Percentiles rank a stretch among this genome's conserved stretches.
Conservation (phyloP, 2,797 vertebrate genomes). For the Peromyscus melanophrys region DNA sequence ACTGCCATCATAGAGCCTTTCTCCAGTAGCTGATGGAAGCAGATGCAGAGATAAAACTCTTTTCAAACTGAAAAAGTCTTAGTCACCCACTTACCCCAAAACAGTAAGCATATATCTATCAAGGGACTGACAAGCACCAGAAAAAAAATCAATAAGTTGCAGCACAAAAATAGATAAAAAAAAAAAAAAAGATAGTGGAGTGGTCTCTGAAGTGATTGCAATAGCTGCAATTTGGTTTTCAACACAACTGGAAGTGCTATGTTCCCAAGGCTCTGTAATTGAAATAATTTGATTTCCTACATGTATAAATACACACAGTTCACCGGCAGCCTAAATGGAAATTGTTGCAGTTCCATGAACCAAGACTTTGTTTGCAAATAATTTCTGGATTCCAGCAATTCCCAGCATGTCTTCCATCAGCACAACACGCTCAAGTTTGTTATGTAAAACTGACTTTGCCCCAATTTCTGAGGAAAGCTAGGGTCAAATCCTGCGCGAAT, state of each 20-base stretch:
- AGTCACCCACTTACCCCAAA: not conserved
- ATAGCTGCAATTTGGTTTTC: slow-evolving; percentile 35
- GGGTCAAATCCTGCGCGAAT: not conserved
- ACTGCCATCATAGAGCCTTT: no score
- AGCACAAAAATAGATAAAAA: not conserved
- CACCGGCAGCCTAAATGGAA: slow-evolving; percentile 68
- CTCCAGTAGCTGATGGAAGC: no score
- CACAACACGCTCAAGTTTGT: slow-evolving; percentile 61
- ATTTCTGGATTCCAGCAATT: slow-evolving; percentile 67
- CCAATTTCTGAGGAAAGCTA: not conserved
- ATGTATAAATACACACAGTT: slow-evolving; percentile 70
- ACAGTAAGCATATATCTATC: not conserved
- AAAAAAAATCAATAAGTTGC: not conserved
- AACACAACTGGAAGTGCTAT: slow-evolving; percentile 28
- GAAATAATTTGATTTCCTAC: slow-evolving; percentile 76
- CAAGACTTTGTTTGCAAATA: slow-evolving; percentile 75
- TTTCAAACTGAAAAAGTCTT: slow-evolving; percentile 46
- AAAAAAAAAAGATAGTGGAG: not conserved
- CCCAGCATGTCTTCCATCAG: slow-evolving; percentile 66
- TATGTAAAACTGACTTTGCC: slow-evolving; percentile 38
- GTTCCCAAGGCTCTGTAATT: slow-evolving; percentile 38
- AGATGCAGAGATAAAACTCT: not conserved
- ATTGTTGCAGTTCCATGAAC: slow-evolving; percentile 60
- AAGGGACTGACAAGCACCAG: slow-evolving; percentile 29
- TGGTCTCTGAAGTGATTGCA: not conserved